Conservation (phyloP, 92 coral and sea anemone genomes). For the Bergia puertoricense region DNA sequence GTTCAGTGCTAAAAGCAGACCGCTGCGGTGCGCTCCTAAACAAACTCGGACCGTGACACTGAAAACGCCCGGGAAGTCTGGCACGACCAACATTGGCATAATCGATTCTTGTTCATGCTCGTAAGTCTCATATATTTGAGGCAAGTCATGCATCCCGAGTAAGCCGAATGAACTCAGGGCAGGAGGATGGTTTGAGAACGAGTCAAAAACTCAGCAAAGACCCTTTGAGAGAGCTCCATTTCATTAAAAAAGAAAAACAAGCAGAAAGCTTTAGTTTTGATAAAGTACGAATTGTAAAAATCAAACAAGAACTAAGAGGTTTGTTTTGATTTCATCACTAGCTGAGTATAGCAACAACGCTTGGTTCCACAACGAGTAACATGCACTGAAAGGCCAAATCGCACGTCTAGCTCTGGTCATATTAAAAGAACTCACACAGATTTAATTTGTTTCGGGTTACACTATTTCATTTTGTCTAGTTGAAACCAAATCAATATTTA, state of each 20-base stretch:
- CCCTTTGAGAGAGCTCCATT: neutral
- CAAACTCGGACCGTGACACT: conserved; percentile 47
- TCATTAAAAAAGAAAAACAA: neutral
- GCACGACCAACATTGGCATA: conserved; percentile 40
- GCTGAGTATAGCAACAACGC: neutral
- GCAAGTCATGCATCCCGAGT: neutral
- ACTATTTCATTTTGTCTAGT: too few relatives aligned
- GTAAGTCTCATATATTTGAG: neutral
- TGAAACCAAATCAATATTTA: too few relatives aligned
- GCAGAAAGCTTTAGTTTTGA: neutral
- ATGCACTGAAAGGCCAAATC: neutral
- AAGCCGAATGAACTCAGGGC: neutral
- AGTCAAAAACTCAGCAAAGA: neutral
- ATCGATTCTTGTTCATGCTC: conserved; percentile 66
- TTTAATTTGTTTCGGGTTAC: too few relatives aligned
- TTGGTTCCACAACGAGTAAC: neutral
- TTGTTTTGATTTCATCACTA: neutral
- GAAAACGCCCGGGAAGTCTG: conserved; percentile 27
- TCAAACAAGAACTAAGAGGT: neutral
- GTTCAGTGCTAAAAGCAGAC: conserved; percentile 54
- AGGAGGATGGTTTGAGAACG: neutral
- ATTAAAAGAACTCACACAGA: too few relatives aligned
- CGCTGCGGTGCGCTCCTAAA: conserved; percentile 55
- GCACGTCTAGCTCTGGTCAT: too few relatives aligned
- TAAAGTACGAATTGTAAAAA: neutral